Evolutionary conservation across 2,797 vertebrate genomes (phyloP), one percentile per base, ranked within the genome.

Genomic region (Brotula barbata): DNA sequence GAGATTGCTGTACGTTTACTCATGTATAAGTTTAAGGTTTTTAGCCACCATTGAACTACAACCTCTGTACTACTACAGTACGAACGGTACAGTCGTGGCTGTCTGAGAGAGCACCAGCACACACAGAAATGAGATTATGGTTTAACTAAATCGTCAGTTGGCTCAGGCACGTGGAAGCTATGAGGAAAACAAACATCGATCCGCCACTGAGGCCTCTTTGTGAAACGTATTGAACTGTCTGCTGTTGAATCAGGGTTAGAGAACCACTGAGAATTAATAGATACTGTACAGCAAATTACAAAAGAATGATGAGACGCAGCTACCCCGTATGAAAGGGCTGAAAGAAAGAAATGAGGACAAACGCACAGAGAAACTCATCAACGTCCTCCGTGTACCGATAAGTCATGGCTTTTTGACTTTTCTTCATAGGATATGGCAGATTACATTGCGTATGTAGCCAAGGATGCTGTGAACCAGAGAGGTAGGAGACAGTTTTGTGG

Each of bases 361-460:
- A 14, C 41, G 12, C 41, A 41, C 40, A 33, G 19, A 21, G 6
- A 60, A 39, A 31, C 23, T 15, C 39, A 43, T 17, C 9, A 19
- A 14, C 21, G 31, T 33, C 31, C 2, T 33, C 2, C 31, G 11
- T 11, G 5, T 11, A 34, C 6, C 10, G 37, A 22, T 51, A 16
- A 17, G n/a, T 52, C 17, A 39, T 28, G 8, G 7, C 19, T 40
- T 48, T 17, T 71, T 33, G 23, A 11, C 25, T 43, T 74, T 15
- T 81, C 53, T 85, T 77, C 80, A 36, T 78, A 98, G 96, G 95
- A 96, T 61, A 93, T 94, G 63, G 91, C 92, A 73, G 93, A 98
- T 85, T 96, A 94, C 7, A 93, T 98, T 37, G 95, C 95, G 36
- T 97, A 96, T 25, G 94, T 98, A 78, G 95, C 95, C 58, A 98